phyloP scores from a whole-genome alignment of 2,113 vertebrate species.

The Peromyscus maniculatus region DNA sequence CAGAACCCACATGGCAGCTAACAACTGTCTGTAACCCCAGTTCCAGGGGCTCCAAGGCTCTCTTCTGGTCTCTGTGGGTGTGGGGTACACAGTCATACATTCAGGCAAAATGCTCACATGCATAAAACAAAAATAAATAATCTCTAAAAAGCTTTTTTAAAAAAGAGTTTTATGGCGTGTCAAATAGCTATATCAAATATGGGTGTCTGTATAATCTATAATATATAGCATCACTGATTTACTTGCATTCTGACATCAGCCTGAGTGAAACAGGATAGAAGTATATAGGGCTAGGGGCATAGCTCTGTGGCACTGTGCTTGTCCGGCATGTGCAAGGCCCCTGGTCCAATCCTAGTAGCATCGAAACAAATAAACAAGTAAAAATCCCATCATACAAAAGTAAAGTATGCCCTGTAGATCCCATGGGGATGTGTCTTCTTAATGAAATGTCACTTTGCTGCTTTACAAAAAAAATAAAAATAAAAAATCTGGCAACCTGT shows the following conservation, averaged over 20 bases:
- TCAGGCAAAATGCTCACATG: not conserved
- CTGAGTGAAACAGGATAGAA: not conserved
- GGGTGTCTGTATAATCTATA: not conserved
- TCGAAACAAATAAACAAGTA: not conserved
- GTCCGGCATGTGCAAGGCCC: not conserved
- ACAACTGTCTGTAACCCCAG: not conserved
- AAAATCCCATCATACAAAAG: not conserved
- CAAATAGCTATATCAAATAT: not conserved
- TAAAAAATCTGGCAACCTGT: not conserved
- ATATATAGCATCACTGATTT: not conserved
- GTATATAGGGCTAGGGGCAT: not conserved
- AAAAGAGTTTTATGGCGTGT: not conserved
- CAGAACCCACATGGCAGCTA: not conserved
- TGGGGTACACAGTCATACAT: not conserved
- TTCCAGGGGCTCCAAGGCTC: not conserved
- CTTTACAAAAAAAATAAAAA: not conserved
- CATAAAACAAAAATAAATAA: not conserved
- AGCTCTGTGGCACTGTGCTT: not conserved
- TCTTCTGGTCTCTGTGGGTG: not conserved
- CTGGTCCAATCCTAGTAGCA: not conserved
- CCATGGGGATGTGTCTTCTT: not conserved
- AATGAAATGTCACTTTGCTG: not conserved
- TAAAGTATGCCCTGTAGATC: not conserved
- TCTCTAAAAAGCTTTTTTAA: not conserved
- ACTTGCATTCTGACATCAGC: not conserved